phyloP scores from a whole-genome alignment of 2,888 invertebrate species.

The Apantesis nais region DNA sequence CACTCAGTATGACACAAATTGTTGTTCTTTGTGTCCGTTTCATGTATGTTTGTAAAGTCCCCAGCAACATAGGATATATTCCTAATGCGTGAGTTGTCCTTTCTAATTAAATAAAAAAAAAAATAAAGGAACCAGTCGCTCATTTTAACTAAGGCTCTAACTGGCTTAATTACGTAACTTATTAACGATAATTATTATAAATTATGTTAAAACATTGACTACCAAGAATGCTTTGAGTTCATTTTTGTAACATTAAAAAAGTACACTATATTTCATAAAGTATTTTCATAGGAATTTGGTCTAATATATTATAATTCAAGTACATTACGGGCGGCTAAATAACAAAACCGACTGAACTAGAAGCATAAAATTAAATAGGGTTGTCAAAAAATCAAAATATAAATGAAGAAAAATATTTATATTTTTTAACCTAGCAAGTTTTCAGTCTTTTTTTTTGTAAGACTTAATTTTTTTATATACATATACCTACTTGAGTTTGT shows the following conservation, averaged over 20 bases:
- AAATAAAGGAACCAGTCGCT: background rate
- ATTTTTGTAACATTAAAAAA: background rate
- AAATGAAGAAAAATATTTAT: background rate
- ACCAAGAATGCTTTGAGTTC: background rate
- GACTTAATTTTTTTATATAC: too few species aligned
- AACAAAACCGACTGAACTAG: conserved; percentile 4
- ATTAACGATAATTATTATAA: background rate
- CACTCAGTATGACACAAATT: too few species aligned
- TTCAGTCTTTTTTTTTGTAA: too few species aligned
- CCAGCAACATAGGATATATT: too few species aligned
- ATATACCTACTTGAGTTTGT: too few species aligned
- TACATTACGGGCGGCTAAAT: background rate
- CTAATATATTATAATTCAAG: background rate
- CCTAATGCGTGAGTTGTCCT: too few species aligned
- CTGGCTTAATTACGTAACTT: background rate
- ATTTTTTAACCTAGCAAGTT: too few species aligned
- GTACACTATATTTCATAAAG: background rate
- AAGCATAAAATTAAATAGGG: background rate
- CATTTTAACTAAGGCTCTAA: background rate
- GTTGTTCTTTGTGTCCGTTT: too few species aligned
- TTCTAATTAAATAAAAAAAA: too few species aligned
- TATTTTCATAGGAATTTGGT: background rate
- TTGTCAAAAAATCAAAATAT: background rate
- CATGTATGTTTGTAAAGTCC: too few species aligned
- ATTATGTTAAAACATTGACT: background rate